These are phyloP conservation scores for Manis crassicaudata DNA, from an alignment of 2,797 vertebrate genomes.

Conservation along the genomic window DNA sequence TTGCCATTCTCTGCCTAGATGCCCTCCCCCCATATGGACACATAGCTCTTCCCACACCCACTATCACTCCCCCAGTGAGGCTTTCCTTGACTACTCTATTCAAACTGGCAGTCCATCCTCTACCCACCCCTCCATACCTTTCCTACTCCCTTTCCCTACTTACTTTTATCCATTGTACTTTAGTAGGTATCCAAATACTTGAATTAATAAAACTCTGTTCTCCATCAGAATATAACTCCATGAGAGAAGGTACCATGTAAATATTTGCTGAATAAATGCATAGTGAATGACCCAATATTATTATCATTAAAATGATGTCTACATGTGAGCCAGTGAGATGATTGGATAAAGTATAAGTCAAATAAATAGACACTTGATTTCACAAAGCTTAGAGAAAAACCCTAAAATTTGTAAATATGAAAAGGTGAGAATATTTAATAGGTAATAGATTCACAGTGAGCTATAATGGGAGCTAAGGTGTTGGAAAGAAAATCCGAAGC, in stretches of 20 bases:
- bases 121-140: not conserved
- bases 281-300: not conserved
- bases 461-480: not conserved
- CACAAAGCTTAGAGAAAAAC: constrained; percentile 43
- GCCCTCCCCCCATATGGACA: too few species aligned
- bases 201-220: not conserved
- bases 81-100: not conserved
- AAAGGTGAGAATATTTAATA: constrained; percentile 48
- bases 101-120: not conserved
- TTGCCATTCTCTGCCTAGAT: accelerated
- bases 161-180: not conserved
- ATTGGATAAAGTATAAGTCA: not conserved
- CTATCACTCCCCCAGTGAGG: not conserved
- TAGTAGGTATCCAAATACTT: not conserved
- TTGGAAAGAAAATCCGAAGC: constrained; percentile 48
- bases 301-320: not conserved
- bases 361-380: constrained; percentile 20
- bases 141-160: not conserved
- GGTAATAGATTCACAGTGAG: not conserved
- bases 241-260: not conserved
- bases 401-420: not conserved
- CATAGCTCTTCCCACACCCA: accelerated
- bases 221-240: not conserved
- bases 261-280: constrained; percentile 34
- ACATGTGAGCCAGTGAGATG: not conserved